These are phyloP conservation scores for Aricia artaxerxes DNA, from an alignment of 2,888 invertebrate species.

Conservation along the genomic window DNA sequence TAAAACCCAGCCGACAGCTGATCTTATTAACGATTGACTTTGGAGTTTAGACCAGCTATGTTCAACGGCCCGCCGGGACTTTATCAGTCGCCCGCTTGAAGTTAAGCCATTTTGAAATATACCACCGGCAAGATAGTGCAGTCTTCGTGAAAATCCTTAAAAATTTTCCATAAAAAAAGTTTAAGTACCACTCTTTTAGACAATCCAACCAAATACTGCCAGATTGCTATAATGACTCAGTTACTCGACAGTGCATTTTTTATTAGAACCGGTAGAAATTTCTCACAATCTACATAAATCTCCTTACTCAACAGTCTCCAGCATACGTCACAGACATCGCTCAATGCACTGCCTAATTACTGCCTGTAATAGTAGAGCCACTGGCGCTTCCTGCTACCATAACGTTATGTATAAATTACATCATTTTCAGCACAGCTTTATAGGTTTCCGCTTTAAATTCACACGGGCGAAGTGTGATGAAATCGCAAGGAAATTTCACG, in stretches of 20 bases:
- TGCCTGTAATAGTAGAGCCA: neutral
- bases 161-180: too few relatives aligned
- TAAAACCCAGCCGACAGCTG: too few relatives aligned
- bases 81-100: too few relatives aligned
- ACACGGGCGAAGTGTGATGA: neutral
- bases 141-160: too few relatives aligned
- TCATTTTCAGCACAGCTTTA: slow-evolving; percentile 1
- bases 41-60: too few relatives aligned
- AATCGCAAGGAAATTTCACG: neutral
- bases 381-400: neutral
- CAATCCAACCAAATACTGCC: too few relatives aligned
- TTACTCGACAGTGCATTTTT: neutral
- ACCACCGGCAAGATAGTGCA: too few relatives aligned
- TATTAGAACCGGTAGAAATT: neutral
- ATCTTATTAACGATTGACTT: too few relatives aligned
- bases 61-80: too few relatives aligned
- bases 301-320: neutral
- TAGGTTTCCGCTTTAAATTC: neutral
- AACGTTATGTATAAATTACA: slow-evolving; percentile 26
- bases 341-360: neutral
- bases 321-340: neutral
- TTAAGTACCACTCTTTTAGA: too few relatives aligned
- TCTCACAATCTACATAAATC: neutral
- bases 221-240: too few relatives aligned
- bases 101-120: too few relatives aligned